Conservation (phyloP, 2,888 invertebrate genomes). For the Leptothorax acervorum region DNA sequence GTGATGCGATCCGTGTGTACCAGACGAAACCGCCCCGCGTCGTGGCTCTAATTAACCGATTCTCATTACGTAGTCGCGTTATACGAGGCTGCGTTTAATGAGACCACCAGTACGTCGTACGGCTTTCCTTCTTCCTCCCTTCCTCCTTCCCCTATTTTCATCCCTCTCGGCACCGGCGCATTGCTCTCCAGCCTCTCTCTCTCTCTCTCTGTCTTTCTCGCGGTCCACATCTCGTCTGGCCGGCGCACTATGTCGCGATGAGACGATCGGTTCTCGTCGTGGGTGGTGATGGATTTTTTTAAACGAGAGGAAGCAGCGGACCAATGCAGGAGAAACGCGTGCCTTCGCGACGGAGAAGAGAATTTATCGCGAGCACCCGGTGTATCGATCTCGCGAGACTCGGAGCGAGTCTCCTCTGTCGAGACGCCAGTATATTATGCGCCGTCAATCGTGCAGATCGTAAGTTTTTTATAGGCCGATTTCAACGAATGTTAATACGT, state of each 20-base stretch:
- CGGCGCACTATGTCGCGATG: constrained; percentile 33
- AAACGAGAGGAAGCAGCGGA: constrained; percentile 1
- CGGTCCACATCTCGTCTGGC: constrained; percentile 29
- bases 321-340: constrained; percentile 30
- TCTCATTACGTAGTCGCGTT: constrained; percentile 83
- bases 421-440: neutral
- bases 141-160: constrained; percentile 1
- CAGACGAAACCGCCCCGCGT: constrained; percentile 71
- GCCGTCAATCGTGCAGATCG: neutral
- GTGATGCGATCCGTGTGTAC: constrained; percentile 66
- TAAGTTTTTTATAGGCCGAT: constrained; percentile 7
- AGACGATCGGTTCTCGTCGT: constrained; percentile 56
- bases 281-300: constrained; percentile 62
- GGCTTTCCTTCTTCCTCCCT: constrained; percentile 55
- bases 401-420: neutral
- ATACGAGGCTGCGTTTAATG: constrained; percentile 80
- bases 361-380: constrained; percentile 30
- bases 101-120: constrained; percentile 80
- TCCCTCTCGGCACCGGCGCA: neutral
- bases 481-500: constrained; percentile 1
- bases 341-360: constrained; percentile 9
- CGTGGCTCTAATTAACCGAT: constrained; percentile 83
- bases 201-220: constrained; percentile 13
- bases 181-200: neutral
- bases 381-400: constrained; percentile 39